These are phyloP conservation scores for Tachina fera DNA, from an alignment of 2,888 invertebrate genomes.

Conservation along the genomic window DNA sequence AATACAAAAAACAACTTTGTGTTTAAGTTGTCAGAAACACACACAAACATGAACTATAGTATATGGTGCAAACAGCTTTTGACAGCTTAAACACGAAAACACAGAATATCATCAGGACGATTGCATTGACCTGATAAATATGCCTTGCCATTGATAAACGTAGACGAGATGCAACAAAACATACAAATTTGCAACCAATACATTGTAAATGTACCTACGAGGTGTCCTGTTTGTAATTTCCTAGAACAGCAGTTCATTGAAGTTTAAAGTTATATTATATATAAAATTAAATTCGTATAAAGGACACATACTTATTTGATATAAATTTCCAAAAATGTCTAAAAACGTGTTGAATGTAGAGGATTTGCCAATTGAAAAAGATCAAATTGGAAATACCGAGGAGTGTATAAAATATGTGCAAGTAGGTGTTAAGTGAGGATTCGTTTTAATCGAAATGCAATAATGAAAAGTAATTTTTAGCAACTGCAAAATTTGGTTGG, in stretches of 20 bases:
- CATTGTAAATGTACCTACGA: neutral
- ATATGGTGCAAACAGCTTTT: too few species aligned
- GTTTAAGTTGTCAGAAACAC: too few species aligned
- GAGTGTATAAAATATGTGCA: slow-evolving; percentile 60
- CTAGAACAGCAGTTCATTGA: neutral
- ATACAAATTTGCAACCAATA: too few species aligned
- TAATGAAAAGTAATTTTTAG: slow-evolving; percentile 33
- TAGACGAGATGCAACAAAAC: neutral
- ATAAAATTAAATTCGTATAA: too few species aligned
- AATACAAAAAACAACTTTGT: too few species aligned
- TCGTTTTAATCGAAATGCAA: neutral
- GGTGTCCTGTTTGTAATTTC: neutral
- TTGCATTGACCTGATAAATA: too few species aligned
- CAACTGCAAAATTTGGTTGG: slow-evolving; percentile 53
- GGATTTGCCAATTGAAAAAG: slow-evolving; percentile 44
- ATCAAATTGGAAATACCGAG: slow-evolving; percentile 48
- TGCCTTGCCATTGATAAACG: too few species aligned
- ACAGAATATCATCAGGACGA: too few species aligned
- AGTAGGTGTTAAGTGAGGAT: slow-evolving; percentile 2
- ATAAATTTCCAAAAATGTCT: slow-evolving; percentile 30
- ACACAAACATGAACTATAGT: too few species aligned
- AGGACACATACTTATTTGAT: neutral
- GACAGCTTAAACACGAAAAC: too few species aligned
- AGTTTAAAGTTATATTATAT: neutral
- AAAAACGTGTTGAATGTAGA: slow-evolving; percentile 29